Evolutionary conservation across 2,113 vertebrate genomes (phyloP).

Genomic region (Coryphaenoides rupestris): DNA sequence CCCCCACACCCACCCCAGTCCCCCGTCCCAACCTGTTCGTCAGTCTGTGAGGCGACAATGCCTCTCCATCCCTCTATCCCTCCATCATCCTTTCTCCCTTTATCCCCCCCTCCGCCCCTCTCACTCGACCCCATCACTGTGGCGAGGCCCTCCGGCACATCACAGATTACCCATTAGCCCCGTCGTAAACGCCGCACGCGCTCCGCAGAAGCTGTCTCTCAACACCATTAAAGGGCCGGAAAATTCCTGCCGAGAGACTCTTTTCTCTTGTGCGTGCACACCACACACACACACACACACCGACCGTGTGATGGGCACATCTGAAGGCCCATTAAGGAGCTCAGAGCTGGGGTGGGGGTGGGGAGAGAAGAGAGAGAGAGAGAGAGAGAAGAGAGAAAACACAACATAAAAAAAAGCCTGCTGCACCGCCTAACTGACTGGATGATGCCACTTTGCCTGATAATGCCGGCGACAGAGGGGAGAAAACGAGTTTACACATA

Average conservation of each 20-base stretch:
- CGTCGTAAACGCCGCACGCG: constrained; percentile 14
- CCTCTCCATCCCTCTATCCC: not conserved
- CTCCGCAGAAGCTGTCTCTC: constrained; percentile 24
- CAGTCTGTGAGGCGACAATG: not conserved
- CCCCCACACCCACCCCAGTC: not conserved
- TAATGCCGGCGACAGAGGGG: not conserved
- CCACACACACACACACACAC: not conserved
- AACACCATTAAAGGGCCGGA: constrained; percentile 37
- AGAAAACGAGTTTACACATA: constrained; percentile 29
- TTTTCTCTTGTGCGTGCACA: not conserved
- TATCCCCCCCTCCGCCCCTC: not conserved
- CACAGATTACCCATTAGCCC: constrained; percentile 33
- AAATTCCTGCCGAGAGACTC: constrained; percentile 25
- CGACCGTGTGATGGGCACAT: constrained; percentile 9
- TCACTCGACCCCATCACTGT: not conserved
- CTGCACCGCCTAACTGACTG: not conserved
- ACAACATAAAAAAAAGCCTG: not conserved
- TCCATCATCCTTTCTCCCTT: not conserved
- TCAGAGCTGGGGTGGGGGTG: not conserved
- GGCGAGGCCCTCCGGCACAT: constrained; percentile 13
- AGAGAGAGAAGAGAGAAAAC: not conserved
- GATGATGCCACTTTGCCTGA: constrained; percentile 17
- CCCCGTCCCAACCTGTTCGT: not conserved
- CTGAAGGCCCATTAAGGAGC: constrained; percentile 32
- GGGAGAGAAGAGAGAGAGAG: no score